phyloP scores from a whole-genome alignment of 2,113 vertebrate genomes.

The Pseudorectes ferrugineus region DNA sequence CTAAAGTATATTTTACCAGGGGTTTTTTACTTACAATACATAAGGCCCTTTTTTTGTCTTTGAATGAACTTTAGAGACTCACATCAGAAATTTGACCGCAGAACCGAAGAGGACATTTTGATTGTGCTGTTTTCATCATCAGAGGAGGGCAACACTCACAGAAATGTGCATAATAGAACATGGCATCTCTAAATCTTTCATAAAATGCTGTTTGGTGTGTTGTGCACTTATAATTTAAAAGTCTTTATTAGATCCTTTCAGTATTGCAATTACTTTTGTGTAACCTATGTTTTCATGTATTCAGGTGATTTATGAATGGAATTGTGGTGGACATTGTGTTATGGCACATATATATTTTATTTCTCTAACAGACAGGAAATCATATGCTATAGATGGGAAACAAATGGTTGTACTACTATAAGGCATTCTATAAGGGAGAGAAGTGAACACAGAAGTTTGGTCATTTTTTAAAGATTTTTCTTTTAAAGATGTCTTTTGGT shows the following conservation, averaged over 20 bases:
- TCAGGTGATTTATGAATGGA: background rate
- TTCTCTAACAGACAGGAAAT: background rate
- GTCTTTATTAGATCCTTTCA: background rate
- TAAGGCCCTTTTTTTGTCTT: background rate
- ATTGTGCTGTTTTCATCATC: background rate
- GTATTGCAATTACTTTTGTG: background rate
- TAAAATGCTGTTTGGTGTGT: background rate
- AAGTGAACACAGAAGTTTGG: background rate
- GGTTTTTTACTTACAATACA: background rate
- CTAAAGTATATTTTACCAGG: background rate
- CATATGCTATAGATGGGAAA: background rate
- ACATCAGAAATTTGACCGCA: background rate
- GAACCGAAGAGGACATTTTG: background rate
- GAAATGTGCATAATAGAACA: background rate
- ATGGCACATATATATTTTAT: background rate
- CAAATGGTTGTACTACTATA: background rate
- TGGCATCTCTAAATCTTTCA: background rate
- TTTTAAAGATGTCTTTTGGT: rapidly evolving
- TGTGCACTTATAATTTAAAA: background rate
- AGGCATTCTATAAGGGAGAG: background rate
- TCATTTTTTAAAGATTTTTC: background rate
- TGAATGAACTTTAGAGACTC: background rate
- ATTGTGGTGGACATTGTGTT: background rate
- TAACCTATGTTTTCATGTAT: background rate
- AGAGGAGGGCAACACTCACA: background rate